Evolutionary conservation across 2,888 invertebrate genomes (phyloP), one percentile per base, ranked within the genome.

Genomic region (Leptopilina myrica): DNA sequence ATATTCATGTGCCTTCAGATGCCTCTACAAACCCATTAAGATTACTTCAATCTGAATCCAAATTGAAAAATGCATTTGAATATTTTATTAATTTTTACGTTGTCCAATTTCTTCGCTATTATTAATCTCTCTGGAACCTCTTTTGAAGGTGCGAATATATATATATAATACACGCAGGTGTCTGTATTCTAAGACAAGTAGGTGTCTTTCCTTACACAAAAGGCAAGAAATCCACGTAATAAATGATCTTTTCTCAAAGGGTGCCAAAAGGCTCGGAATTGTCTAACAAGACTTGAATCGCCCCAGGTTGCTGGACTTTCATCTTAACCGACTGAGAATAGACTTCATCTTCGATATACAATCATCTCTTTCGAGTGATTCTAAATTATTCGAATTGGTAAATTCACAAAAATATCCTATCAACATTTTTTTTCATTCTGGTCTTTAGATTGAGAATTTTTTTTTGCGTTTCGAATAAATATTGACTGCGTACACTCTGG

Each of bases 251-350:
- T 88, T 87, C 87, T 88, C 86, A 75, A 79, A 87, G 87, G 88
- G 87, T 86, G 87, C 86, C 86, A 84, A 86, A 82, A 82, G 83
- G 87, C 87, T 86, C 84, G 81, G 85, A 84, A 87, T 88, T 87
- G 88, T 89, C 88, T 89, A 90, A 90, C 90, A 89, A 90, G 89
- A 88, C 89, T 90, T 90, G 87, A 87, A 88, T 86, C 88, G 87
- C 88, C 87, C 86, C 88, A 86, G 88, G 89, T 88, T 84, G 87
- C 86, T 83, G 80, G 77, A 82, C 89, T 89, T 89, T 89, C 88
- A 89, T 89, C 89, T 89, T 86, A 82, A 81, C 89, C 89, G 90
- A 87, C 87, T 79, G 82, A 85, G 85, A 87, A 87, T 88, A 87
- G 87, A 88, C 88, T 90, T 88, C 87, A 89, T 89, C 88, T 88